Percentiles rank a stretch among this genome's conserved stretches.
phyloP scores from a whole-genome alignment of 2,113 vertebrate genomes.

The Sylvietta virens region DNA sequence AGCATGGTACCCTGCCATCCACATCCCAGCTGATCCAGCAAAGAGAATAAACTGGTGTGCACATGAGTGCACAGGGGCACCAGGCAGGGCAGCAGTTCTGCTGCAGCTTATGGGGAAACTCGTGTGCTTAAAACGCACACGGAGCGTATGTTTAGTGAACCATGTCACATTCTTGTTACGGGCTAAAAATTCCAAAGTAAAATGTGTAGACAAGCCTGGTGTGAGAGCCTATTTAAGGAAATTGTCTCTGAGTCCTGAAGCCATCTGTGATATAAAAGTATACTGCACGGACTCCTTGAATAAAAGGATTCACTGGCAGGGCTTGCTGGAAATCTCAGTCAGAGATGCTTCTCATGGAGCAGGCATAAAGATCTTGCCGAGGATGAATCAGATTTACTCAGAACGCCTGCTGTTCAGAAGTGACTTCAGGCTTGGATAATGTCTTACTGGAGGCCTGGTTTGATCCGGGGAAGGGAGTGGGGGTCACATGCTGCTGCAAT shows the following conservation, averaged over 20 bases:
- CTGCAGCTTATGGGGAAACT: neutral
- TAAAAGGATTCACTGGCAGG: slow-evolving; percentile 57
- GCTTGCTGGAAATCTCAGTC: slow-evolving; percentile 53
- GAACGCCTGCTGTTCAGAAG: slow-evolving; percentile 62
- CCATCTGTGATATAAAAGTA: slow-evolving; percentile 58
- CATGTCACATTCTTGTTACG: slow-evolving; percentile 35
- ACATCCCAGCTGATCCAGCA: neutral
- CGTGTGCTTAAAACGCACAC: neutral
- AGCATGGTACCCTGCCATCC: neutral
- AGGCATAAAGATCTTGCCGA: slow-evolving; percentile 51
- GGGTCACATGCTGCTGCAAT: slow-evolving; percentile 70
- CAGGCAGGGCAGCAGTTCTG: neutral
- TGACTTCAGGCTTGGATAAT: slow-evolving; percentile 84
- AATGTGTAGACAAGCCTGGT: slow-evolving; percentile 35
- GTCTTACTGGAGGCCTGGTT: slow-evolving; percentile 78
- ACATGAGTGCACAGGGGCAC: neutral
- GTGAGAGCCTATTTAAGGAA: slow-evolving; percentile 59
- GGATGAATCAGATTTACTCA: slow-evolving; percentile 63
- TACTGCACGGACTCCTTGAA: slow-evolving; percentile 29
- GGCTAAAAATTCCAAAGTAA: slow-evolving; percentile 46
- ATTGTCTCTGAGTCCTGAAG: slow-evolving; percentile 20
- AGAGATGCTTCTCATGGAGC: slow-evolving; percentile 36
- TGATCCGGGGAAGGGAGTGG: slow-evolving; percentile 62
- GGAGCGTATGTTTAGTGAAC: neutral
- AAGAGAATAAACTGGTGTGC: accelerated